Evolutionary conservation across 2,888 invertebrate species (phyloP).

Genomic region (Barypeithes pellucidus): DNA sequence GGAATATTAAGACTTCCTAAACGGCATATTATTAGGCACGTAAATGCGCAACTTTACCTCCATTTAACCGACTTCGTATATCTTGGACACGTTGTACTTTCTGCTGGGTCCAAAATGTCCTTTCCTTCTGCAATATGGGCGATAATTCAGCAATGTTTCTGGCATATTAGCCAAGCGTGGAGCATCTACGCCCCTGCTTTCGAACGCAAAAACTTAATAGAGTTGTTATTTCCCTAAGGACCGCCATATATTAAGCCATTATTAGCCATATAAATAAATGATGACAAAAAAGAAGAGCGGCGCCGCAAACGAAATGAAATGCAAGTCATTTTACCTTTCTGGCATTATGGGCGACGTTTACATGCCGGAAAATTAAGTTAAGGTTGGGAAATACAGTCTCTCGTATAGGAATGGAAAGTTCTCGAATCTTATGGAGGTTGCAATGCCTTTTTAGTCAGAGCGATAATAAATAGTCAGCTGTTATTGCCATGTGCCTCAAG

Average conservation of each 20-base stretch:
- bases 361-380: constrained; percentile 68
- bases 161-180: no score
- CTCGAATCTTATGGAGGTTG: background rate
- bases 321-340: constrained; percentile 54
- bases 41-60: no score
- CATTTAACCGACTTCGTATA: no score
- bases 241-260: constrained; percentile 42
- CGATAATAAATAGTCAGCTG: no score
- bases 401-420: constrained; percentile 30
- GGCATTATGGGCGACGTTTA: constrained; percentile 58
- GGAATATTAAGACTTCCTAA: no score
- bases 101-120: no score
- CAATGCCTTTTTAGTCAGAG: no score
- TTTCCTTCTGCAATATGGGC: no score
- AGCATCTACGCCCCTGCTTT: background rate
- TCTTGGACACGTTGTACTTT: no score
- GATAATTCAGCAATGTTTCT: no score
- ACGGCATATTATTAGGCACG: no score
- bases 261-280: constrained; percentile 52
- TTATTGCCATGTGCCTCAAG: no score
- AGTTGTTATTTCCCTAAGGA: constrained; percentile 51
- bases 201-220: constrained; percentile 41
- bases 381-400: constrained; percentile 55
- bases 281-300: constrained; percentile 44
- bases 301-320: constrained; percentile 50